Conservation (phyloP, 2,113 vertebrate genomes). For the Esox niger region DNA sequence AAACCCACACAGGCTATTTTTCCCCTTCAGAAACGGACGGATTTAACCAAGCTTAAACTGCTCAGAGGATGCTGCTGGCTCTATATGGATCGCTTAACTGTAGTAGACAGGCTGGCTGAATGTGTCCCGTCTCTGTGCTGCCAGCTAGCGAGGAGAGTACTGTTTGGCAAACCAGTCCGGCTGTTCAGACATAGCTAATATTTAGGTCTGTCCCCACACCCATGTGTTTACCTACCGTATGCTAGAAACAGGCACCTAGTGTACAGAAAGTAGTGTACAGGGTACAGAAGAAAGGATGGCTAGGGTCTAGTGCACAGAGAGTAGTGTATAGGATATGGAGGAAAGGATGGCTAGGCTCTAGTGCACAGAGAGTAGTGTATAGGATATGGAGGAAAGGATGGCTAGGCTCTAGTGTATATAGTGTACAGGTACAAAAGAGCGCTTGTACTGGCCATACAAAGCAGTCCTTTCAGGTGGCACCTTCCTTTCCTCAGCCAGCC, state of each 20-base stretch:
- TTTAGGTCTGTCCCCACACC: conserved; percentile 7
- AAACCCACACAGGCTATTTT: conserved; percentile 2
- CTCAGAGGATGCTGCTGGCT: neutral
- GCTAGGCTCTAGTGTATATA: conserved; percentile 6
- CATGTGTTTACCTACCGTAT: conserved; percentile 11
- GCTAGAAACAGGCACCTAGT: conserved; percentile 8
- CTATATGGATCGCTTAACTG: neutral
- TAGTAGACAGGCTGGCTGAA: neutral
- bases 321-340: neutral
- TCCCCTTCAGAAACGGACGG: neutral
- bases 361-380: neutral
- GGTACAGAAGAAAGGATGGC: neutral
- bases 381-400: neutral
- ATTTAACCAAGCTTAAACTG: neutral
- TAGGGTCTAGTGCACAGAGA: conserved; percentile 7
- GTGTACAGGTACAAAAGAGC: neutral
- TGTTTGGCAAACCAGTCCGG: neutral
- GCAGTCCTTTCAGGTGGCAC: conserved; percentile 45
- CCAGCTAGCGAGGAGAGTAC: neutral
- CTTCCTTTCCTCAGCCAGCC: conserved; percentile 28
- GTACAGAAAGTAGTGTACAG: neutral
- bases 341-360: conserved; percentile 5
- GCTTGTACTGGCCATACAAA: conserved; percentile 53
- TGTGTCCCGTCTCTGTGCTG: neutral
- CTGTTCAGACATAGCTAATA: conserved; percentile 6